Evolutionary conservation across 2,888 invertebrate genomes (phyloP).

Genomic region (Melieria picta): DNA sequence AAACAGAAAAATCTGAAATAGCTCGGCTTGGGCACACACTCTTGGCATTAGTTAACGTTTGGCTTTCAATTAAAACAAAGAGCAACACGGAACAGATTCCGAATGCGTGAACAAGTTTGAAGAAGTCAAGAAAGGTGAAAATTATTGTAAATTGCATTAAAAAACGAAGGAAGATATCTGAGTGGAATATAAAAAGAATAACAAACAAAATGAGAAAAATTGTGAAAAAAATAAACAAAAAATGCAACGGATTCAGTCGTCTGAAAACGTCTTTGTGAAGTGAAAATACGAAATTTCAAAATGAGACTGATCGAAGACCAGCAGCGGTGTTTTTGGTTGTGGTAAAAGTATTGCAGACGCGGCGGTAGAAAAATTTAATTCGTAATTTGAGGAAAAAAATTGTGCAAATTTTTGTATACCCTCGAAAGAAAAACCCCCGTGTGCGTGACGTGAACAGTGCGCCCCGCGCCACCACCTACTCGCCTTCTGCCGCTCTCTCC

Average conservation of each 20-base stretch:
- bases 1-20: slow-evolving; percentile 25
- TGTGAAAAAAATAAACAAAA: not conserved
- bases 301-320: too few relatives aligned
- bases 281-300: too few relatives aligned
- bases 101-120: slow-evolving; percentile 22
- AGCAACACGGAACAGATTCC: slow-evolving; percentile 22
- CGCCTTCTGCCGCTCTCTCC: too few relatives aligned
- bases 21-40: slow-evolving; percentile 20
- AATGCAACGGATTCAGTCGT: too few relatives aligned
- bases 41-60: slow-evolving; percentile 9
- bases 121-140: slow-evolving; percentile 23
- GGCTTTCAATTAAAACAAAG: slow-evolving; percentile 31
- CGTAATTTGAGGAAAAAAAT: not conserved
- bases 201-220: not conserved
- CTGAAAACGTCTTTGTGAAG: too few relatives aligned
- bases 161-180: not conserved
- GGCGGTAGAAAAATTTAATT: too few relatives aligned
- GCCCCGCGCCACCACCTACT: slow-evolving; percentile 10
- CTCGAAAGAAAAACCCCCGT: slow-evolving; percentile 46
- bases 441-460: slow-evolving; percentile 38
- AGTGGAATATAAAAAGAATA: not conserved
- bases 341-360: too few relatives aligned
- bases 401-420: slow-evolving; percentile 58
- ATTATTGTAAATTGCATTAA: slow-evolving; percentile 10
- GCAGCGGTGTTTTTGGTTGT: too few relatives aligned